A percentile compares a stretch with the other conserved stretches of the same genome.
phyloP scores from a whole-genome alignment of 2,888 invertebrate genomes.

The Stenodera caucasica region DNA sequence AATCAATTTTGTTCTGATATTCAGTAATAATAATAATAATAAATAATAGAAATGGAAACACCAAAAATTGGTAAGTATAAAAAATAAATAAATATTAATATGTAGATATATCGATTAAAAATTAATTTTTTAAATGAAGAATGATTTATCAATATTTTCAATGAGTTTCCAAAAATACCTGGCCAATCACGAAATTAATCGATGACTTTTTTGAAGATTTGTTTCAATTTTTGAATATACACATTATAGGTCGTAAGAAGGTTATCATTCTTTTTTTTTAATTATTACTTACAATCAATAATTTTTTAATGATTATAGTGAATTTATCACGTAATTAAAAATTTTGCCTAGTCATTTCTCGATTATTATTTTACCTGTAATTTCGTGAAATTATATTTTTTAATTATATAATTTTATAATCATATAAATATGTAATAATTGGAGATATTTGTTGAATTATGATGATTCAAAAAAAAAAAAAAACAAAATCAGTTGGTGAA shows the following conservation, averaged over 20 bases:
- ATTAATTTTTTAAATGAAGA: too few species aligned
- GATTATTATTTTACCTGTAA: too few species aligned
- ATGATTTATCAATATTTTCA: too few species aligned
- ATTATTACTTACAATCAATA: not conserved
- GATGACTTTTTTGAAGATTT: not conserved
- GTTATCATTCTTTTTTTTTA: constrained; percentile 6
- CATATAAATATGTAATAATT: too few species aligned
- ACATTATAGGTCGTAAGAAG: constrained; percentile 5
- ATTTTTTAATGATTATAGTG: not conserved
- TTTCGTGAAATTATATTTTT: too few species aligned
- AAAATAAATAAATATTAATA: too few species aligned
- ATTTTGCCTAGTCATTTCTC: constrained; percentile 2
- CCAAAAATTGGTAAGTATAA: not conserved
- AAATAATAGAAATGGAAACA: not conserved
- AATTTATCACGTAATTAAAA: not conserved
- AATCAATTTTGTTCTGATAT: not conserved
- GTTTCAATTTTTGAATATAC: not conserved
- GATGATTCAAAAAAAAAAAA: too few species aligned
- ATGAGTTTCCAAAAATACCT: too few species aligned
- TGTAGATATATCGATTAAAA: too few species aligned
- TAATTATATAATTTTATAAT: too few species aligned
- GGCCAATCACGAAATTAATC: not conserved
- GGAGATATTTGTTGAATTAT: too few species aligned
- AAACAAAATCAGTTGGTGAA: too few species aligned
- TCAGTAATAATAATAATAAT: not conserved